A percentile compares a stretch with the other conserved stretches of the same genome.
phyloP scores from a whole-genome alignment of 1,140 invertebrate genomes.

The Ylistrum balloti region DNA sequence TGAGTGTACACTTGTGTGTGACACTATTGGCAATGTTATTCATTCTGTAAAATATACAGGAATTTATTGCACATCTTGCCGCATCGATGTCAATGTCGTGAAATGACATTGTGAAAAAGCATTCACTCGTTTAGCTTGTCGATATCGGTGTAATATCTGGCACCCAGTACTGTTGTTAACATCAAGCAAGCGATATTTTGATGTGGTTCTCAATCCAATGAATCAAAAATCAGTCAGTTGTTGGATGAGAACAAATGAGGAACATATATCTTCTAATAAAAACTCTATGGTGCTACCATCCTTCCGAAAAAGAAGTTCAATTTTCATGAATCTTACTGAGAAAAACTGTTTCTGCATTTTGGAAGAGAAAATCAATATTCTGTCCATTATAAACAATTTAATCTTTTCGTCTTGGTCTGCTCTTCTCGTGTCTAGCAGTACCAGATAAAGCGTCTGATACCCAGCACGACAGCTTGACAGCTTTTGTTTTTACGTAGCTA shows the following conservation, averaged over 20 bases:
- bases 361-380: neutral
- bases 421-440: neutral
- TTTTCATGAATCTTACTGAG: neutral
- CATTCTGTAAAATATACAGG: conserved; percentile 17
- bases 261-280: neutral
- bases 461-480: neutral
- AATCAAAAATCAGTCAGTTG: neutral
- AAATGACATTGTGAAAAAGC: conserved; percentile 22
- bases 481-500: neutral
- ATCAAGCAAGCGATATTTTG: neutral
- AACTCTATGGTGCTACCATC: too few relatives aligned
- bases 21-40: conserved; percentile 11
- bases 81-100: neutral
- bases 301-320: neutral
- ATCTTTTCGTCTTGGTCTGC: conserved; percentile 2
- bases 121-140: neutral
- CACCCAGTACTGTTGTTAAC: neutral
- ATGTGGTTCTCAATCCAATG: neutral
- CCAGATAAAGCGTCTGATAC: neutral
- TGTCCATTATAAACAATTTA: conserved; percentile 30
- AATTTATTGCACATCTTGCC: conserved; percentile 32
- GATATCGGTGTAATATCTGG: neutral
- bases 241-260: neutral
- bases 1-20: neutral
- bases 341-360: neutral